phyloP scores from a whole-genome alignment of 2,888 invertebrate genomes.

The Diarsia brunnea region DNA sequence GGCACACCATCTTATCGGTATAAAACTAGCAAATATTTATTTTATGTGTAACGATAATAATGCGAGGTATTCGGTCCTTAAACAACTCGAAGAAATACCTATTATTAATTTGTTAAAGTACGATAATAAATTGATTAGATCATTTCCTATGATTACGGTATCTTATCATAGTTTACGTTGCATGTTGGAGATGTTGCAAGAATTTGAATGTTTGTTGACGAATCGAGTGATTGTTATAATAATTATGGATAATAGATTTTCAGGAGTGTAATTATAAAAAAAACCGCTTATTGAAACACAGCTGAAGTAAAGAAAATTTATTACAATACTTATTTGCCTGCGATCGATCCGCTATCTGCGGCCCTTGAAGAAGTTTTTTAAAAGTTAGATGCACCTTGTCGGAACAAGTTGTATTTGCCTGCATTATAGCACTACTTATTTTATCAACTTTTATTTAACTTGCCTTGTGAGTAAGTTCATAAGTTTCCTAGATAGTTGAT shows the following conservation, averaged over 20 bases:
- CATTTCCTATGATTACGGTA: constrained; percentile 51
- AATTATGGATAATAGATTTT: not conserved
- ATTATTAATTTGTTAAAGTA: constrained; percentile 44
- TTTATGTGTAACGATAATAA: constrained; percentile 51
- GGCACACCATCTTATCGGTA: constrained; percentile 49
- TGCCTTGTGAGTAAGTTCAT: not conserved
- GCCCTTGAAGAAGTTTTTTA: too few relatives aligned
- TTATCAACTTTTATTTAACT: not conserved
- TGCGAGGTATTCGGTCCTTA: constrained; percentile 42
- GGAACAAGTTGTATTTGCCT: not conserved
- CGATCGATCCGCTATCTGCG: too few relatives aligned
- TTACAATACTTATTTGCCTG: not conserved
- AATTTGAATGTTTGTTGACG: constrained; percentile 38
- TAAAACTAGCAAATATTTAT: constrained; percentile 63
- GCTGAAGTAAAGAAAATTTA: not conserved
- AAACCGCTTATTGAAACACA: not conserved
- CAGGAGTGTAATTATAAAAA: not conserved
- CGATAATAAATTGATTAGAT: constrained; percentile 47
- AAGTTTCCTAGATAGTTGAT: not conserved
- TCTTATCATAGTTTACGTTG: constrained; percentile 50
- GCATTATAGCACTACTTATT: not conserved
- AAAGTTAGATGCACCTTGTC: too few relatives aligned
- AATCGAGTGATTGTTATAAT: constrained; percentile 9
- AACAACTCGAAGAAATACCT: constrained; percentile 42
- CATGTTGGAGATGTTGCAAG: constrained; percentile 37